Conservation (phyloP, 2,888 invertebrate genomes). For the Sepiola atlantica region DNA sequence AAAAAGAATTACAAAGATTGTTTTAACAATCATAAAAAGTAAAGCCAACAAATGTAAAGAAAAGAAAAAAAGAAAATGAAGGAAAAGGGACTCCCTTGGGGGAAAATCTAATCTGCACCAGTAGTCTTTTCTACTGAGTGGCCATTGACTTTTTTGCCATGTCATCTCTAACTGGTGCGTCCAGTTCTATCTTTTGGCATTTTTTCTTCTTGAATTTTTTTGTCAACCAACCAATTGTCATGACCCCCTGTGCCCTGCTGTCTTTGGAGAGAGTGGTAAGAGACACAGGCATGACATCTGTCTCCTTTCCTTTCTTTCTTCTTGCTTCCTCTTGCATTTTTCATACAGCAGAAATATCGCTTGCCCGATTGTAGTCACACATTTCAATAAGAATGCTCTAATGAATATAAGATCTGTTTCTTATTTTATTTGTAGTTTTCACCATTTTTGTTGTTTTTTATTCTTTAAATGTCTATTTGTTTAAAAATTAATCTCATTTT, state of each 20-base stretch:
- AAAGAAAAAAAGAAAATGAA: background rate
- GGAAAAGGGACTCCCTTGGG: conserved; percentile 22
- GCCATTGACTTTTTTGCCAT: conserved; percentile 13
- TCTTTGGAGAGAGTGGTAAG: conserved; percentile 59
- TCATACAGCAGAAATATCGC: background rate
- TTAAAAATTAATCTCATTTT: no score
- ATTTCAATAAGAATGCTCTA: background rate
- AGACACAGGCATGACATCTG: conserved; percentile 55
- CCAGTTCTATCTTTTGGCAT: background rate
- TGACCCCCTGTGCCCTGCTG: conserved; percentile 54
- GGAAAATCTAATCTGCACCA: background rate
- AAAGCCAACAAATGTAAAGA: background rate
- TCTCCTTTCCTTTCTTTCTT: conserved; percentile 5
- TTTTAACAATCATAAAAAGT: conserved; percentile 1
- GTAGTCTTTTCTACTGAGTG: conserved; percentile 19
- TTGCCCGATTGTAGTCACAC: background rate
- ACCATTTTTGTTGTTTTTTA: no score
- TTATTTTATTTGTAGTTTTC: no score
- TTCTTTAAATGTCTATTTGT: no score
- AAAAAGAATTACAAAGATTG: background rate
- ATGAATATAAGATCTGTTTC: no score
- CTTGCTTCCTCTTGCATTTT: background rate
- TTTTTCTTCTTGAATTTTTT: background rate
- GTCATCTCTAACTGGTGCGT: conserved; percentile 22
- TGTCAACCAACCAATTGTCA: background rate